Base-by-base conservation (phyloP, 2,113 vertebrate genomes). In the Onychostruthus taczanowskii region DNA sequence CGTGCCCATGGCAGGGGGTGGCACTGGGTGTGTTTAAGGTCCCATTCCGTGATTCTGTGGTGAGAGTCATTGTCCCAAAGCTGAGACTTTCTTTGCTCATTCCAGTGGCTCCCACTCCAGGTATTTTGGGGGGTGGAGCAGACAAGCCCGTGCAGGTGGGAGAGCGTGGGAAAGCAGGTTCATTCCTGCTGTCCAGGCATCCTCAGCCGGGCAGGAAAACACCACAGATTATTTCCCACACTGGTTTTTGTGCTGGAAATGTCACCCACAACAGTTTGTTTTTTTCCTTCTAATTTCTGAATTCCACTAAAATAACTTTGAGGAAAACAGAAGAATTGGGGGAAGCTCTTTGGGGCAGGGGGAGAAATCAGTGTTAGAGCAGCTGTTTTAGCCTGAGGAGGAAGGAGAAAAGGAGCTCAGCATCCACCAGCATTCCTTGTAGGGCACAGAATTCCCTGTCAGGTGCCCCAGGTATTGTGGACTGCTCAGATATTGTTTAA, bases 161-260 rank as follows among this genome's bases (percentile, higher is more conserved):
- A 46, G 75, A 88, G 93, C 56, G 92, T 97, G 96, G 95, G 97
- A 97, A 97, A 84, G 26, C 61, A 87, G 94, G 76, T 77, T 21
- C 27, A 7, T 93, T 95, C 94, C 88, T 82, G 58, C 58, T 28
- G 73, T 37, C 90, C 94, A 5, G 20, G 11, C 12, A 8, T 59
- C 81, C 80, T 20, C 13, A 69, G 61, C 82, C 7, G 27, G 56
- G 77, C 73, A 92, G 83, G 94, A 81, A 73, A 89, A 74, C 13
- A 6, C 59, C 30, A 39, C 84, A 44, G 5, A 67, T 19, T 9
- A n/a, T 90, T 92, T 82, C 96, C 85, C 84, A 84, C 61, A 30
- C 73, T 63, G 43, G 1, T 22, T 63, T 52, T 66, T 61, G 44
- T 52, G 3, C 64, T 67, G 41, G 1, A 22, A 31, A 9, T 5